phyloP scores from a whole-genome alignment of 2,888 invertebrate species.

The Himalopsyche anomala region DNA sequence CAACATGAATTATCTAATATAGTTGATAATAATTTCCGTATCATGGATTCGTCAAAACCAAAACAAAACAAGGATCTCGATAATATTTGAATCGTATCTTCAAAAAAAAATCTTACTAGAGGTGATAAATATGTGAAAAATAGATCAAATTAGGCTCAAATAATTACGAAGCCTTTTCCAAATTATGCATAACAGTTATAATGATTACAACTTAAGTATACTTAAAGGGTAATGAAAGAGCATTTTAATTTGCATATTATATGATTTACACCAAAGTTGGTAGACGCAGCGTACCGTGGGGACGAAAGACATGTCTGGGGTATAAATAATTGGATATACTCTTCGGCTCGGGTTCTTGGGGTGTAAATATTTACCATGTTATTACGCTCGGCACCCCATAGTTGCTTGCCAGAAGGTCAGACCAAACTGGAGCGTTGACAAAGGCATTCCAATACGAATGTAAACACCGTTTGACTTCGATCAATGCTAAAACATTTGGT shows the following conservation, averaged over 20 bases:
- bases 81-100: too few relatives aligned
- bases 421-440: not conserved
- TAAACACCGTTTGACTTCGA: not conserved
- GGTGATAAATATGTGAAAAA: too few relatives aligned
- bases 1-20: too few relatives aligned
- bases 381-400: slow-evolving; percentile 47
- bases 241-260: slow-evolving; percentile 48
- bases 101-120: too few relatives aligned
- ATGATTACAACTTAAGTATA: not conserved
- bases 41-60: too few relatives aligned
- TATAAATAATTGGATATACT: slow-evolving; percentile 56
- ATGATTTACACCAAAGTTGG: slow-evolving; percentile 33
- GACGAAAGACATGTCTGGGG: slow-evolving; percentile 45
- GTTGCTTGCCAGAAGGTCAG: not conserved
- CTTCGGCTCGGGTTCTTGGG: slow-evolving; percentile 39
- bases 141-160: too few relatives aligned
- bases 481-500: slow-evolving; percentile 2
- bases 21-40: too few relatives aligned
- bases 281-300: slow-evolving; percentile 13
- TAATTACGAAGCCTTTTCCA: too few relatives aligned
- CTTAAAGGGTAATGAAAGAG: slow-evolving; percentile 37
- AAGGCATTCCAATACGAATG: slow-evolving; percentile 1
- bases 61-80: too few relatives aligned
- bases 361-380: slow-evolving; percentile 58
- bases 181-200: not conserved